These are phyloP conservation scores for Vanessa cardui DNA, from an alignment of 2,888 invertebrate genomes.

Conservation along the genomic window DNA sequence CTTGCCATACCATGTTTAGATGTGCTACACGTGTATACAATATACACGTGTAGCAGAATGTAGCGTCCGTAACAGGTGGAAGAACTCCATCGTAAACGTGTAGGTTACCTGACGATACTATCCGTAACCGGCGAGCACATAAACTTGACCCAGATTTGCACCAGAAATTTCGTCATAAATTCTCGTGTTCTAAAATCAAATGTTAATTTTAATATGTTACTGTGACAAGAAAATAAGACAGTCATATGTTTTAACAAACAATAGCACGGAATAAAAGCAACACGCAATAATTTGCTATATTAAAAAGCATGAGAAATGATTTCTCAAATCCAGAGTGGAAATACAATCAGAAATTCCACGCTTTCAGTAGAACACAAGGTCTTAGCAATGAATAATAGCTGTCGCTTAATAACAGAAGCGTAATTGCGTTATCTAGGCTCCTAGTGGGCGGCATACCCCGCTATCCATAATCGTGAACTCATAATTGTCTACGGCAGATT, in stretches of 20 bases:
- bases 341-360: slow-evolving; percentile 40
- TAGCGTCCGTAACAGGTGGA: no score
- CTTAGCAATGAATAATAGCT: slow-evolving; percentile 72
- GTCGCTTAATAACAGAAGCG: slow-evolving; percentile 72
- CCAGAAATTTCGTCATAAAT: no score
- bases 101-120: no score
- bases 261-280: background rate
- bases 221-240: no score
- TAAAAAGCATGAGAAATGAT: slow-evolving; percentile 45
- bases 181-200: no score
- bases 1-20: no score
- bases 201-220: no score
- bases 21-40: no score
- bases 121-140: no score
- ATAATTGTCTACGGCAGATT: slow-evolving; percentile 69
- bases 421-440: slow-evolving; percentile 78
- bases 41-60: no score
- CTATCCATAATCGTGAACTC: slow-evolving; percentile 72
- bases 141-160: no score
- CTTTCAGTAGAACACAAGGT: slow-evolving; percentile 58
- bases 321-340: slow-evolving; percentile 48
- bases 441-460: slow-evolving; percentile 59
- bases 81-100: no score
- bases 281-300: slow-evolving; percentile 38
- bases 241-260: background rate